Percentiles rank a stretch among this genome's conserved stretches.
Conservation (phyloP, 2,888 invertebrate genomes). For the Chrysolina americana region DNA sequence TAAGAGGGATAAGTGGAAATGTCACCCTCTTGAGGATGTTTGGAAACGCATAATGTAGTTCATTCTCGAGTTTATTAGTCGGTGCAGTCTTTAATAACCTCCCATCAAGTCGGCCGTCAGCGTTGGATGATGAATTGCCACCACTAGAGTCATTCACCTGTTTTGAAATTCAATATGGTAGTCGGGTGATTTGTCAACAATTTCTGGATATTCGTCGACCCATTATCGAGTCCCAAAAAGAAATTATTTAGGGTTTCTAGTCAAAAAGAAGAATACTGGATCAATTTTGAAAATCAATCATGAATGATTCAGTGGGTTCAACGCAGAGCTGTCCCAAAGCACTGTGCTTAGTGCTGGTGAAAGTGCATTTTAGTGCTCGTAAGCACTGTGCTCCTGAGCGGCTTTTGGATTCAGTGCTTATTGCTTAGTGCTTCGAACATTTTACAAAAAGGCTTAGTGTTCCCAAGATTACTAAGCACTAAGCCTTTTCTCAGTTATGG, state of each 20-base stretch:
- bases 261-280: background rate
- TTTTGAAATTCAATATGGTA: conserved; percentile 28
- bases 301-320: too few relatives aligned
- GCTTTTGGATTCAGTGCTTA: too few relatives aligned
- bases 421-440: too few relatives aligned
- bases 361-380: too few relatives aligned
- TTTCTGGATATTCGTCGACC: background rate
- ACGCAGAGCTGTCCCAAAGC: too few relatives aligned
- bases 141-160: conserved; percentile 25
- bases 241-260: background rate
- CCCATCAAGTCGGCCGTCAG: conserved; percentile 21
- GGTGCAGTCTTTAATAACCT: conserved; percentile 23
- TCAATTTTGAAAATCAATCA: too few relatives aligned
- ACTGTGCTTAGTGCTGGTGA: too few relatives aligned
- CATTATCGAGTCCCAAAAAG: conserved; percentile 14
- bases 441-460: too few relatives aligned
- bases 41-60: conserved; percentile 30
- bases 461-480: too few relatives aligned
- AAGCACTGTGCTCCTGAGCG: too few relatives aligned
- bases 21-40: conserved; percentile 34
- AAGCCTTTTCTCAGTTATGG: too few relatives aligned
- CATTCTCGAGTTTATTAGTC: conserved; percentile 29
- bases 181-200: conserved; percentile 21
- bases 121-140: conserved; percentile 15
- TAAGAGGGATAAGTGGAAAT: conserved; percentile 27